Base-by-base conservation (phyloP, 53 echinoderm and acorn worm genomes). In the Hippasteria phrygiana region DNA sequence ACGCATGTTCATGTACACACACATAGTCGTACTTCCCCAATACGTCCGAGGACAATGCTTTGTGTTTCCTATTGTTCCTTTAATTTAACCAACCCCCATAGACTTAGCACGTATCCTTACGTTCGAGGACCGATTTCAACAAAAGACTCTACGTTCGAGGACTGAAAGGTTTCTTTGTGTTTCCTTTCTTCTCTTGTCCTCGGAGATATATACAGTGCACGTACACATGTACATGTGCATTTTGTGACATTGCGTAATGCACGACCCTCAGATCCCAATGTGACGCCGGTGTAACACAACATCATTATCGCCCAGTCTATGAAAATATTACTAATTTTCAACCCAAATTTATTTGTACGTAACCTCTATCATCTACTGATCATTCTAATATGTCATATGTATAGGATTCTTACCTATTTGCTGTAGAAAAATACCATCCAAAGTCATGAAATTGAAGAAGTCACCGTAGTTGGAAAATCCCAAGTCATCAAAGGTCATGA, bases 201-300 rank as follows among this genome's bases (percentile, higher is more conserved):
- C n/a, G n/a, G n/a, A n/a, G n/a, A n/a, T n/a, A n/a, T n/a, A n/a
- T n/a, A n/a, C n/a, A n/a, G n/a, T n/a, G n/a, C n/a, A n/a, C n/a
- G n/a, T n/a, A n/a, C n/a, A n/a, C n/a, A 14, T 48, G 14, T 48
- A 48, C 48, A 48, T 48, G 20, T 71, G 20, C 16, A 33, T 36
- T 18, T 71, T 11, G 33, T 33, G 33, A 71, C 34, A 35, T 71
- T 9, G 33, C 33, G 33, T 33, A 7, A 48, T 71, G 35, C 35
- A 71, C 36, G 34, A 0, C 33, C 34, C 5, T 71, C 38, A 13
- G 14, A 34, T 13, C 36, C 36, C 40, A 71, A 71, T 71, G 71
- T 71, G 71, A 71, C 71, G 71, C 71, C 20, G 39, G 71, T 71
- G 71, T 71, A 71, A 71, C 71, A 71, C 34, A 34, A 71, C 10